These are phyloP conservation scores for Rhinoptilus africanus DNA, from an alignment of 2,113 vertebrate genomes.

Conservation along the genomic window DNA sequence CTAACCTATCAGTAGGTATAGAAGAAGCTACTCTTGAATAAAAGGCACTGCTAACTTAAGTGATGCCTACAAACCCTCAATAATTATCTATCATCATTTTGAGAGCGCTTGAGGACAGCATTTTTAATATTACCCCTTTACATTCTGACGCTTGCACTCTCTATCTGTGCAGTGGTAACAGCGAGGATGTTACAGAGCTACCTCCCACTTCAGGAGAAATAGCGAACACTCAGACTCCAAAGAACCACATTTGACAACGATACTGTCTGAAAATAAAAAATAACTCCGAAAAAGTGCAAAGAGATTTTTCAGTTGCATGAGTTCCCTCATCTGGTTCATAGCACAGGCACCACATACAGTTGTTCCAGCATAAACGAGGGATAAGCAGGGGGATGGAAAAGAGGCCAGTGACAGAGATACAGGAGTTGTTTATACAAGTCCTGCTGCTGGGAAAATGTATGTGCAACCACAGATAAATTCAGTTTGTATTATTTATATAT, in stretches of 20 bases:
- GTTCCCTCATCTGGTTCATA: background rate
- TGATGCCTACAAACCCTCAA: background rate
- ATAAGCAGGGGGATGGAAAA: background rate
- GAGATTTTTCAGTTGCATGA: background rate
- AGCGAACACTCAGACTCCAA: background rate
- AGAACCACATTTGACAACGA: background rate
- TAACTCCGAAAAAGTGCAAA: background rate
- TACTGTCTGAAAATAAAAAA: background rate
- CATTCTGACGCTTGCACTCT: background rate
- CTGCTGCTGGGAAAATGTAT: background rate
- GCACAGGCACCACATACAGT: background rate
- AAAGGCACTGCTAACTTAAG: background rate
- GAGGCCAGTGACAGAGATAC: background rate
- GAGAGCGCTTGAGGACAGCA: background rate
- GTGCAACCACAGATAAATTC: background rate
- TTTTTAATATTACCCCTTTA: background rate
- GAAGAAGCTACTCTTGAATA: background rate
- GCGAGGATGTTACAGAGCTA: background rate
- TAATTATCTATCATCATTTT: background rate
- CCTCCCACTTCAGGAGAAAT: background rate
- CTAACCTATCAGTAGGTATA: background rate
- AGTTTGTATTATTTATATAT: background rate
- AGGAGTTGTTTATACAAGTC: background rate
- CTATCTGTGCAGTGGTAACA: background rate
- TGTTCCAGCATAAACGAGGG: background rate